These are phyloP conservation scores for Galeopterus variegatus DNA, from an alignment of 2,113 vertebrate genomes.

Conservation along the genomic window DNA sequence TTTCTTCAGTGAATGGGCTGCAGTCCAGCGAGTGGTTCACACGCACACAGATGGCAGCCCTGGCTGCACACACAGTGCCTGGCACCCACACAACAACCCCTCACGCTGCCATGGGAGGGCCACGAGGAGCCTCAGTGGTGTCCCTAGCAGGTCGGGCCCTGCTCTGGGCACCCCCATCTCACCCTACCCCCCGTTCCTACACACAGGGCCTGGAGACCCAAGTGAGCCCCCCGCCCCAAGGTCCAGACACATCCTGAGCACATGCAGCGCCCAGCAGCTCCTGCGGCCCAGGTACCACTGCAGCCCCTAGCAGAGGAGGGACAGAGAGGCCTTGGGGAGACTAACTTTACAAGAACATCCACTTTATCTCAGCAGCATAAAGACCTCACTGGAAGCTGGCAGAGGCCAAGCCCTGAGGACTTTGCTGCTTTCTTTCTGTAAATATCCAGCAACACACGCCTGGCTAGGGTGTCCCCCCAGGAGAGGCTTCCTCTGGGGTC, in stretches of 20 bases:
- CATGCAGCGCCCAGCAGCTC: not conserved
- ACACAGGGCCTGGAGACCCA: not conserved
- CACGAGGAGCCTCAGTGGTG: not conserved
- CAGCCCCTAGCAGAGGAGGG: constrained; percentile 15
- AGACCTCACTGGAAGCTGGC: not conserved
- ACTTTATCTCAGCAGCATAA: constrained; percentile 17
- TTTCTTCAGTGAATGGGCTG: not conserved
- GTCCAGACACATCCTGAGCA: too few relatives aligned
- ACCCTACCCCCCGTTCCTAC: not conserved
- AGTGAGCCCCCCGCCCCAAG: fast-evolving
- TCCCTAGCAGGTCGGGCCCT: not conserved
- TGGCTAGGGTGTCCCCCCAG: not conserved
- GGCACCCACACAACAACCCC: not conserved
- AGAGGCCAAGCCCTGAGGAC: not conserved
- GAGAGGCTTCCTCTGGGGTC: not conserved
- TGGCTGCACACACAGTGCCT: not conserved
- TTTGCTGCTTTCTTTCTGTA: not conserved
- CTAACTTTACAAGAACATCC: constrained; percentile 35
- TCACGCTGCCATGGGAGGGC: not conserved
- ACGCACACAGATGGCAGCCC: fast-evolving
- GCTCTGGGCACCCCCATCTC: not conserved
- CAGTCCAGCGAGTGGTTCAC: not conserved
- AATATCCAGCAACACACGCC: not conserved
- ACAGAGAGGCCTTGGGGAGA: constrained; percentile 66
- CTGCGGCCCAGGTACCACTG: not conserved